Base-by-base conservation (phyloP, 1,140 invertebrate species). In the Drosophila tropicalis region DNA sequence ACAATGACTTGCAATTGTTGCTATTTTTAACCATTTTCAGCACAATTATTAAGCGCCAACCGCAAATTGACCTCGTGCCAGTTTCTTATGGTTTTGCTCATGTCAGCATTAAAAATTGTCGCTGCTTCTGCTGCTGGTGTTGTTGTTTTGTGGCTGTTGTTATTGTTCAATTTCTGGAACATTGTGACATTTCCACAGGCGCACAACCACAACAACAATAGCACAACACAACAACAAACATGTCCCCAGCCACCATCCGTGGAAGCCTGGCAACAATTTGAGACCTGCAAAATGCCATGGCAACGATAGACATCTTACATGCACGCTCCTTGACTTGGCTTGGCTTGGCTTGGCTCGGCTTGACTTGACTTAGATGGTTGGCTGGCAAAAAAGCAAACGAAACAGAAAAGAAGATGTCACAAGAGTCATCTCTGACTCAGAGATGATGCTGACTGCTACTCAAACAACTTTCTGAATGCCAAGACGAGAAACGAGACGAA, bases 281-380 rank as follows among this genome's bases (percentile, higher is more conserved):
- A 62, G 58, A 62, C 13, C 32, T 34, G 51, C 61, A 39, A 54
- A 70, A 70, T 56, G 67, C 55, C 60, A 70, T 56, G n/a, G 36
- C 51, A 22, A 39, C 56, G 56, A 58, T 58, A 58, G 32, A 58
- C 29, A 58, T 58, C 56, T 58, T 58, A 51, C 44, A 51, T 51
- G 44, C 17, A 51, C 44, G 25, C 41, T 60, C 44, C 56, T 70
- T 55, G 71, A 51, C 67, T 62, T 29, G 29, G 29, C 29, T 29
- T 29, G 25, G 25, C 25, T 25, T 25, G 29, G 29, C 29, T 29
- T 29, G 29, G 29, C 29, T 29, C 5, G 29, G 29, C 29, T 29
- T 29, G 29, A 29, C 29, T 29, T 29, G 29, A 29, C 29, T 29
- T 29, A 29, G 29, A 29, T 29, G 62, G 54, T 51, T 51, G 44